Evolutionary conservation across 2,797 vertebrate species (phyloP), one percentile per base, ranked within the genome.

Genomic region (Catostomus latipinnis): DNA sequence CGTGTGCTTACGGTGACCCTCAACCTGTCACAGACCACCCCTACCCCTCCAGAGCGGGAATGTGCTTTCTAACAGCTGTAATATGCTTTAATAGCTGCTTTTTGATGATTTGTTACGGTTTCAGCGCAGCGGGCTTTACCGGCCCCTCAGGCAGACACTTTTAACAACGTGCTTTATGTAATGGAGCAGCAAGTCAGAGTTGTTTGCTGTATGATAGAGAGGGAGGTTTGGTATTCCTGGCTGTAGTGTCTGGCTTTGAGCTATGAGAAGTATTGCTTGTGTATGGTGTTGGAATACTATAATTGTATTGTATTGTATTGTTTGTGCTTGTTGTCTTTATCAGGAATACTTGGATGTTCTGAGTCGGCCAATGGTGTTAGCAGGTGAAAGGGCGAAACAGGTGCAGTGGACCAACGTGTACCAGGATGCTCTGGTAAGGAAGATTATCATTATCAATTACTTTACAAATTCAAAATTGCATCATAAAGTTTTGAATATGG

Each of bases 341-440:
- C 92, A 99, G 98, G 97, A 99, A 87, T 99, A 99, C 88, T 93
- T 99, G 84, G 97, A 99, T 60, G 98, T 99, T 57, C 86, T 99
- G 86, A 96, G 98, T 74, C 96, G 98, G 63, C 98, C 98, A 56
- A 99, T 99, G 98, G 98, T 96, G 76, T 91, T 99, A 85, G 98
- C 98, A 0, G 98, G 98, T 73, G 91, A 94, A 78, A 93, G 89
- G 83, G 98, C 97, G 84, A 98, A 99, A 88, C 96, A 99, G 88
- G 97, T 98, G 86, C 98, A 96, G 83, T 99, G 98, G 98, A 99
- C 98, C 22, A 99, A 99, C 0, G 97, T 98, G 77, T 99, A 99
- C 87, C 97, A 99, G 90, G 98, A 99, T 65, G 97, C 97, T 5
- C 92, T 99, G 96, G 97, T 99, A 87, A 96, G 91, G 14, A 71